Evolutionary conservation across 1,140 invertebrate genomes (phyloP).

Genomic region (Trachelipus rathkii): DNA sequence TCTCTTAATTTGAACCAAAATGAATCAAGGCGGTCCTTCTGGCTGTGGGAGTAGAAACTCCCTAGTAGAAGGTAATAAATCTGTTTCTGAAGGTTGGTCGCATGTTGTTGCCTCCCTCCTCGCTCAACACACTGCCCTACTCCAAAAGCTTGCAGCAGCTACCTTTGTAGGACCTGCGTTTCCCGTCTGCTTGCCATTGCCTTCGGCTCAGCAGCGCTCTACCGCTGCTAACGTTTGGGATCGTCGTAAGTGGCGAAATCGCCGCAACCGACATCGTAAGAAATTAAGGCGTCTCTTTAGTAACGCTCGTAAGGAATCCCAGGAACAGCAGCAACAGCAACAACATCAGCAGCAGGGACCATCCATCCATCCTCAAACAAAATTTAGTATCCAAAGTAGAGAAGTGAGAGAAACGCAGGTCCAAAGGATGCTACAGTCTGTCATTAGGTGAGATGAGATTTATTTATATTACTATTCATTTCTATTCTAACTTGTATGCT

Average conservation of each 20-base stretch:
- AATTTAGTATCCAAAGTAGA: neutral
- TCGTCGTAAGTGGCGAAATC: constrained; percentile 39
- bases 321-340: too few relatives aligned
- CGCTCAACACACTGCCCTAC: constrained; percentile 41
- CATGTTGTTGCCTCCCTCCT: constrained; percentile 41
- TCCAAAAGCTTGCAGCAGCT: constrained; percentile 40
- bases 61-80: neutral
- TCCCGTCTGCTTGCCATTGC: neutral
- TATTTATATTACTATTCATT: neutral
- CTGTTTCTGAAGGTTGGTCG: constrained; percentile 30
- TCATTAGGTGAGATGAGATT: constrained; percentile 2
- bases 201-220: constrained; percentile 22
- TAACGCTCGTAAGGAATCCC: neutral
- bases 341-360: too few relatives aligned
- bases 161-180: constrained; percentile 12
- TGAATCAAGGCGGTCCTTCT: constrained; percentile 2
- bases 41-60: neutral
- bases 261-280: constrained; percentile 39
- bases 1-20: neutral
- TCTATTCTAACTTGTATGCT: too few relatives aligned
- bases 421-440: neutral
- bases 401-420: neutral
- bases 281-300: constrained; percentile 35
- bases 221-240: constrained; percentile 20
- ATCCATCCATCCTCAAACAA: neutral